Evolutionary conservation across 2,797 vertebrate species (phyloP).

Genomic region (Limosa lapponica): DNA sequence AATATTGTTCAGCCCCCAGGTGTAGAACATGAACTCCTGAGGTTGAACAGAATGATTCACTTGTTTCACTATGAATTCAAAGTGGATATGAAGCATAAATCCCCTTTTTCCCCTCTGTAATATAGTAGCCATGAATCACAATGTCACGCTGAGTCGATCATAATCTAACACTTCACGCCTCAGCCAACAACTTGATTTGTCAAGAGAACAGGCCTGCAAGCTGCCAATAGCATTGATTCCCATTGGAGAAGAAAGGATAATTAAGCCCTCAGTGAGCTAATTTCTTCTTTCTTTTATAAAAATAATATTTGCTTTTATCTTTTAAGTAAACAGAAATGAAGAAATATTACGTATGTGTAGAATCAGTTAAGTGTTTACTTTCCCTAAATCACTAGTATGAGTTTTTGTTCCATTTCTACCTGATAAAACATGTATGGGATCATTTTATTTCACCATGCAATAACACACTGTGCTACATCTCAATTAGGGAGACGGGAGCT

Average conservation of each 20-base stretch:
- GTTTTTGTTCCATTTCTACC: constrained; percentile 2
- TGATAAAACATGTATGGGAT: background rate
- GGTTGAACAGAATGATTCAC: constrained; percentile 74
- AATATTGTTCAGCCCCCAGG: constrained; percentile 69
- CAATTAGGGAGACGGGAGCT: constrained; percentile 14
- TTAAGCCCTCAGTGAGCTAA: constrained; percentile 73
- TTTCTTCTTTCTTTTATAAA: constrained; percentile 70
- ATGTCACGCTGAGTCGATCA: constrained; percentile 76
- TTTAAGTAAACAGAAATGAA: constrained; percentile 47
- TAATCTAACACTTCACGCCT: constrained; percentile 83
- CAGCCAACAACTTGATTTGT: constrained; percentile 84
- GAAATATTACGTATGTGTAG: background rate
- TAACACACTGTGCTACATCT: background rate
- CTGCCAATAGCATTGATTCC: constrained; percentile 76
- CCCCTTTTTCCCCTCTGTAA: constrained; percentile 71
- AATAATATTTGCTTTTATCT: constrained; percentile 30
- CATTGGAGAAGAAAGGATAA: constrained; percentile 73
- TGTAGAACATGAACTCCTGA: constrained; percentile 65
- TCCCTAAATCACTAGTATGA: background rate
- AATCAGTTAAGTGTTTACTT: background rate
- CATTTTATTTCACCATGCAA: background rate
- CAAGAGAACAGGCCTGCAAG: constrained; percentile 73
- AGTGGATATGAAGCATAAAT: constrained; percentile 80
- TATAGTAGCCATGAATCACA: constrained; percentile 78
- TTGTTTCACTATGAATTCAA: constrained; percentile 78